Evolutionary conservation across 2,113 vertebrate genomes (phyloP), one percentile per base, ranked within the genome.

Genomic region (Rallus limicola): DNA sequence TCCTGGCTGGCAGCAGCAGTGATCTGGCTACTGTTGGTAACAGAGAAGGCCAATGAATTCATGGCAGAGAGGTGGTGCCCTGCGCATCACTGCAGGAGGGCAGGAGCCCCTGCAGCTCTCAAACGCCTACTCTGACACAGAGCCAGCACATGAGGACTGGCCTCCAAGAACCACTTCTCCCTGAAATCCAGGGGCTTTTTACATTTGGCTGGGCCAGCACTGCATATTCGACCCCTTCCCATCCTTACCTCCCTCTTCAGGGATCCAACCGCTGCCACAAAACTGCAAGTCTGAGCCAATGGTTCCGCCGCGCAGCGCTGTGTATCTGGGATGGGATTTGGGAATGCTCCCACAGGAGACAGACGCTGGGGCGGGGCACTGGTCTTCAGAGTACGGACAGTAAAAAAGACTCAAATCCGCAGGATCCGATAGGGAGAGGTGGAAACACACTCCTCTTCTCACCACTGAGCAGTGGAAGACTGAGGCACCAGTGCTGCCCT

Each of bases 271-370:
- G n/a, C 82, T 93, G 31, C 78, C 91, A n/a, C 46, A 80, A 44
- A 93, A 60, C 11, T 84, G 93, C 69, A 95, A 77, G 53, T 75
- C 65, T 0, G 86, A 86, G 64, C 93, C 46, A 2, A 56, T 7
- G 70, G 68, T 90, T 58, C 89, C 44, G 3, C 81, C 81, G 2
- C 9, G 76, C 44, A 86, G 65, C 3, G 24, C 36, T 5, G 11
- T 24, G 65, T 78, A 85, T n/a, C 86, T 65, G 19, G 81, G 33
- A 29, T 87, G 92, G 11, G 48, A 78, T 25, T 77, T 63, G 16
- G 96, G 96, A 60, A 96, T 3, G 0, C 65, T 96, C 26, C 91
- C 96, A 26, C 93, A 96, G 77, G 93, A 94, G 56, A 96, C 44
- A 2, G 96, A 95, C 95, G 93, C 63, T 0, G 95, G 68, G 26